Evolutionary conservation across 2,113 vertebrate species (phyloP).

Genomic region (Lota lota): DNA sequence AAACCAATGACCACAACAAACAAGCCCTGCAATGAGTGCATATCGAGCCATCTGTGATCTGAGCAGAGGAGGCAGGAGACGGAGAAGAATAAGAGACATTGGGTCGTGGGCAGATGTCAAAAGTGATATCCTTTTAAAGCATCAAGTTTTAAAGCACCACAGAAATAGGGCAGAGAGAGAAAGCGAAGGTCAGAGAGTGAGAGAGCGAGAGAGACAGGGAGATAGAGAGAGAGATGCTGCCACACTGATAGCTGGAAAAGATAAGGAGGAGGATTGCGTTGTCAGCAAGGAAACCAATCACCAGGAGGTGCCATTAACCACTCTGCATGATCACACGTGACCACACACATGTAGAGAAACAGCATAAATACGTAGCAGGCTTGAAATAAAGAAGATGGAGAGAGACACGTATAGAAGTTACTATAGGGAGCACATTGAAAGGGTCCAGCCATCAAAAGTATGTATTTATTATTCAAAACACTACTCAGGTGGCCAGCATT

Average conservation of each 20-base stretch:
- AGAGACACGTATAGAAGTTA: slow-evolving; percentile 15
- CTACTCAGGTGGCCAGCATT: no score
- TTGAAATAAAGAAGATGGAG: slow-evolving; percentile 5
- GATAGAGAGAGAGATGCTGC: no score
- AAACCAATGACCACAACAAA: no score
- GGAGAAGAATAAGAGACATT: neutral
- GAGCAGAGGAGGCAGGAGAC: no score
- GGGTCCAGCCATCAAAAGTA: slow-evolving; percentile 46
- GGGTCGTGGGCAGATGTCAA: slow-evolving; percentile 10
- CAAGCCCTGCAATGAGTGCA: no score
- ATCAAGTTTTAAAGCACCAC: neutral
- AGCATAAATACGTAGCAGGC: neutral
- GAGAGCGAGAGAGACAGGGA: no score
- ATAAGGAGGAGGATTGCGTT: neutral
- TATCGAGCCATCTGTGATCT: no score
- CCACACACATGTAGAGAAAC: no score
- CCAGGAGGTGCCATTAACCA: neutral
- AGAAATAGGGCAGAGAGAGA: neutral
- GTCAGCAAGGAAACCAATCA: slow-evolving; percentile 8
- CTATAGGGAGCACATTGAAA: slow-evolving; percentile 54
- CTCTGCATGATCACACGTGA: no score
- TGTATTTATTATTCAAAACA: no score
- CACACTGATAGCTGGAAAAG: no score
- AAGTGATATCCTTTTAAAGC: slow-evolving; percentile 10
- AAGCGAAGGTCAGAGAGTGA: neutral